Evolutionary conservation across 2,888 invertebrate genomes (phyloP), one percentile per base, ranked within the genome.

Genomic region (Drosophila robusta): DNA sequence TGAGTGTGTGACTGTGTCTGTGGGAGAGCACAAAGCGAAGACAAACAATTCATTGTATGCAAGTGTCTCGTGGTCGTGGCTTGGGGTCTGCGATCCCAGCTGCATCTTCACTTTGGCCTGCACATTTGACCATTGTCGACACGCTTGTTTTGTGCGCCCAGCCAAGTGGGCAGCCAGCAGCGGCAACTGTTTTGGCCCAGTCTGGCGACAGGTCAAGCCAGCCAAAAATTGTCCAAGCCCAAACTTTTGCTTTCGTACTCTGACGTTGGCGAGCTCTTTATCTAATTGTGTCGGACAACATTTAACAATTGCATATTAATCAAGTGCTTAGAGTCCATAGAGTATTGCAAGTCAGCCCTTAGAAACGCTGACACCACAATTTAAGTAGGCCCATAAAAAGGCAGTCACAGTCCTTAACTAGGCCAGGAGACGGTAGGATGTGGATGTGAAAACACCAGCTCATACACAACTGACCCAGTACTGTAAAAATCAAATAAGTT

Each of bases 51-150:
- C 83, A 64, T 75, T 77, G 76, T 63, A 81, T 74, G 83, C 87
- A 73, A 76, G 74, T 75, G 78, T 83, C 65, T 70, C 64, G 68
- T 62, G 64, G 69, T 82, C 78, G 72, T 76, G 47, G 69, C 58
- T 58, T 26, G 63, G 50, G 67, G 67, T 67, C 67, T 52, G 42
- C 68, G 70, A 80, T 67, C 72, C 65, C 81, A 80, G 87, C 73
- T 82, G 86, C 79, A 79, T 81, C 81, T 85, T 85, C 80, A 78
- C 68, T 71, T 75, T 74, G 78, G 75, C 77, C 81, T 61, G 70
- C 54, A 50, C 84, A 78, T 80, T 83, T 85, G 81, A 81, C 86
- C 86, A 81, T 87, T 87, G 87, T 85, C 80, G 72, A 76, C 85
- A 76, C 82, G 75, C 75, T 82, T 80, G 83, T 70, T 70, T 66